Evolutionary conservation across 2,888 invertebrate species (phyloP).

Genomic region (Plagiodera versicolora): DNA sequence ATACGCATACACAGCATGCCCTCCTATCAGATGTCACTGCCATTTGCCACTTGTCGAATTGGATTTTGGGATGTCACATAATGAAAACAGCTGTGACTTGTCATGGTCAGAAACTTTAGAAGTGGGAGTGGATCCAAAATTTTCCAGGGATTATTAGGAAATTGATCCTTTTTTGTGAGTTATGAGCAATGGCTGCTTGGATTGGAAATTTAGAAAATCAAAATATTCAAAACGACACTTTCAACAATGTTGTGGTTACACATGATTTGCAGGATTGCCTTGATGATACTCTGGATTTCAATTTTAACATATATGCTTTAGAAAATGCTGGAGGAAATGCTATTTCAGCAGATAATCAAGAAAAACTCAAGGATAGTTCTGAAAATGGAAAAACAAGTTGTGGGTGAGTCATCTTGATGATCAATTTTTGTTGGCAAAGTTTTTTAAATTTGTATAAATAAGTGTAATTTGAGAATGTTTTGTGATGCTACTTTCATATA

Average conservation of each 20-base stretch:
- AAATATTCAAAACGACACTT: conserved; percentile 34
- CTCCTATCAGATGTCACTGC: no score
- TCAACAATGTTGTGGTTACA: conserved; percentile 55
- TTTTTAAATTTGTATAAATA: no score
- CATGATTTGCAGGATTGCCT: conserved; percentile 60
- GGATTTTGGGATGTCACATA: no score
- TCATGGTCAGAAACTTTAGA: not conserved
- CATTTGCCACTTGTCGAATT: no score
- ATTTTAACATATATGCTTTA: conserved; percentile 52
- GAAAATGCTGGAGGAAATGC: conserved; percentile 12
- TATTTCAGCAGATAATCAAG: conserved; percentile 9
- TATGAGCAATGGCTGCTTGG: conserved; percentile 37
- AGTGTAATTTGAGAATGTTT: no score
- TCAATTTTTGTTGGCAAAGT: not conserved
- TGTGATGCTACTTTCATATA: no score
- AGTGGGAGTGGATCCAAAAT: not conserved
- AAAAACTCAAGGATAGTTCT: not conserved
- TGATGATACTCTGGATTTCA: conserved; percentile 51
- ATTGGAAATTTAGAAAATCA: conserved; percentile 37
- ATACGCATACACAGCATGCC: no score
- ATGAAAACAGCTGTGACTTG: no score
- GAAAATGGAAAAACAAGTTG: conserved; percentile 26
- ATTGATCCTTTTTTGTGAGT: not conserved
- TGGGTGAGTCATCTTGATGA: conserved; percentile 11
- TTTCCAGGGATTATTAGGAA: not conserved